Conservation (phyloP, 1,140 invertebrate genomes). For the Propsilocerus akamusi region DNA sequence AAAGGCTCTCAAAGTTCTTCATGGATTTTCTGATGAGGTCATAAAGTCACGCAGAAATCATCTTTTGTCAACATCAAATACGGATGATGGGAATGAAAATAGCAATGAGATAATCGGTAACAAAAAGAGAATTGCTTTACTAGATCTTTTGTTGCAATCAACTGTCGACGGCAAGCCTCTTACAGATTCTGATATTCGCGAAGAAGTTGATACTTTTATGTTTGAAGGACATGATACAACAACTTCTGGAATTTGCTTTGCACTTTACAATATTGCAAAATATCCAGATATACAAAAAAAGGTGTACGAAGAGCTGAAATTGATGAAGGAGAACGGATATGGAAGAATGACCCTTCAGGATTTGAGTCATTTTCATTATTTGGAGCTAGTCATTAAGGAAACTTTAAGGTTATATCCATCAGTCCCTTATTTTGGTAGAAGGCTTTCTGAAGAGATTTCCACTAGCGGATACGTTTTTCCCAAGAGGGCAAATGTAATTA, state of each 20-base stretch:
- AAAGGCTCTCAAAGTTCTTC: conserved; percentile 17
- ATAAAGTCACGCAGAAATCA: conserved; percentile 10
- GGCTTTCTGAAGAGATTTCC: conserved; percentile 21
- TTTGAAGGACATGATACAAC: no score
- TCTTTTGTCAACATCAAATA: conserved; percentile 5
- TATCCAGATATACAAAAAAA: conserved; percentile 35
- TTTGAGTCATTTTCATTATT: conserved; percentile 32
- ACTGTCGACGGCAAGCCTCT: conserved; percentile 30
- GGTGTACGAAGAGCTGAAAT: conserved; percentile 37
- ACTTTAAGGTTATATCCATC: conserved; percentile 36
- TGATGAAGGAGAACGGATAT: conserved; percentile 25
- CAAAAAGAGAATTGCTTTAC: conserved; percentile 32
- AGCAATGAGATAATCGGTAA: conserved; percentile 17
- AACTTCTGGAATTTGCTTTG: conserved; percentile 32
- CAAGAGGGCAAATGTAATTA: conserved; percentile 27
- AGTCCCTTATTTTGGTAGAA: conserved; percentile 33
- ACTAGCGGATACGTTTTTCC: no score
- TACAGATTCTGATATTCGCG: conserved; percentile 40
- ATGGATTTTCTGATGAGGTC: conserved; percentile 17
- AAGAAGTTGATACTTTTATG: no score
- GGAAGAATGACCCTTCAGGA: conserved; percentile 24
- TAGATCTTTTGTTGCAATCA: conserved; percentile 49
- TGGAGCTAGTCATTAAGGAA: conserved; percentile 45
- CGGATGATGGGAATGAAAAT: no score
- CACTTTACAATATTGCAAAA: conserved; percentile 30